These are phyloP conservation scores for Stegodyphus mimosarum DNA, from an alignment of 1,140 invertebrate species.

Conservation along the genomic window DNA sequence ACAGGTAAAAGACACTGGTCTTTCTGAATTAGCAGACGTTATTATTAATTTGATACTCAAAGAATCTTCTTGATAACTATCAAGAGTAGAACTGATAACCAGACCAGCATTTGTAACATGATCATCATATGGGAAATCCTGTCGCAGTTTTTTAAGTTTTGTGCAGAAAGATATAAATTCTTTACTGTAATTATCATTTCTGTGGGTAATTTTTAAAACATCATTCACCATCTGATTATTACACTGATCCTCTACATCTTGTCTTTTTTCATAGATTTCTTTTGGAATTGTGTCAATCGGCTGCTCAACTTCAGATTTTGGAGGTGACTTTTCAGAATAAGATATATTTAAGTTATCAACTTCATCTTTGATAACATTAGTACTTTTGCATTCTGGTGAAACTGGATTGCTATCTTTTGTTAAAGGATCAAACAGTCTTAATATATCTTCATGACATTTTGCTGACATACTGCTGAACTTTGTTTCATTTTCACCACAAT, in stretches of 20 bases:
- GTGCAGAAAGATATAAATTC: slow-evolving; percentile 83
- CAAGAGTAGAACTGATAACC: slow-evolving; percentile 83
- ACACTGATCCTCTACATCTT: neutral
- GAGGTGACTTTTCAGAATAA: neutral
- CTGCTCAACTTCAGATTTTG: neutral
- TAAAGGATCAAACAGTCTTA: slow-evolving; percentile 62
- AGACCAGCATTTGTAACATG: slow-evolving; percentile 69
- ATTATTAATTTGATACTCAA: slow-evolving; percentile 89
- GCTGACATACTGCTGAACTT: neutral
- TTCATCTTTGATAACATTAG: neutral
- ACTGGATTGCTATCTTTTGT: neutral
- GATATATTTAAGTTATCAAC: neutral
- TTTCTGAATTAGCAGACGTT: slow-evolving; percentile 74
- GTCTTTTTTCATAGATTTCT: neutral
- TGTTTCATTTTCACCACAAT: slow-evolving; percentile 50
- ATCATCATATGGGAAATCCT: slow-evolving; percentile 76
- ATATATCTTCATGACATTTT: slow-evolving; percentile 57
- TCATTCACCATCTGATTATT: neutral
- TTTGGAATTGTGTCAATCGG: slow-evolving; percentile 36
- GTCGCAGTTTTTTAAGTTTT: slow-evolving; percentile 81
- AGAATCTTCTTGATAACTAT: slow-evolving; percentile 79
- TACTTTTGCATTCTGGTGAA: neutral
- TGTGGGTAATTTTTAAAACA: slow-evolving; percentile 32
- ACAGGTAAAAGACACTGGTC: slow-evolving; percentile 85
- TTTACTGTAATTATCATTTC: slow-evolving; percentile 31